Percentiles rank a stretch among this genome's conserved stretches.
Evolutionary conservation across 2,113 vertebrate genomes (phyloP).

Genomic region (Lagopus muta): DNA sequence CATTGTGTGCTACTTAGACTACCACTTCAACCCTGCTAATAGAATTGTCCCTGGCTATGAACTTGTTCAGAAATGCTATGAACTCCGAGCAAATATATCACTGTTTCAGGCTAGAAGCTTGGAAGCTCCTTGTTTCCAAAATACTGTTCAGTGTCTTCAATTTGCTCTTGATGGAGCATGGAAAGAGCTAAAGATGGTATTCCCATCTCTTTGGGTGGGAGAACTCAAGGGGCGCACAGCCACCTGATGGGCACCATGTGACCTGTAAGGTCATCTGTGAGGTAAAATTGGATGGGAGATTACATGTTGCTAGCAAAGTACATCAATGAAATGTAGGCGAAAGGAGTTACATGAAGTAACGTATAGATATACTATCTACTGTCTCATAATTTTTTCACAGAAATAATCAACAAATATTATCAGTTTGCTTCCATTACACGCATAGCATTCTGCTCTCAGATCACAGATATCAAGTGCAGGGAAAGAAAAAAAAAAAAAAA

Average conservation of each 20-base stretch:
- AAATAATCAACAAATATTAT: background rate
- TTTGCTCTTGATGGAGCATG: background rate
- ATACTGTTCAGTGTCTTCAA: background rate
- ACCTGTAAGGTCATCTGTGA: background rate
- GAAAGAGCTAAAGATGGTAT: background rate
- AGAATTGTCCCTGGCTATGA: background rate
- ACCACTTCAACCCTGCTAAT: background rate
- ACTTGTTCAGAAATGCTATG: background rate
- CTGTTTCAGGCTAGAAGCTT: background rate
- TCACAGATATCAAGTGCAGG: background rate
- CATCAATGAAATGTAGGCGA: background rate
- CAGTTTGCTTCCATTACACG: background rate
- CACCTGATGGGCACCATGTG: background rate
- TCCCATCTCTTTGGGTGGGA: background rate
- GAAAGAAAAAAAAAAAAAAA: background rate
- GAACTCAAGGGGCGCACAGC: background rate
- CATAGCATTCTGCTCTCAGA: background rate
- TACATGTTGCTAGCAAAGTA: background rate
- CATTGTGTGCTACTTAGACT: background rate
- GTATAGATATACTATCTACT: background rate
- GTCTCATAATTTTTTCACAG: background rate
- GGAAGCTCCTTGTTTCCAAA: background rate
- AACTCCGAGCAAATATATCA: background rate
- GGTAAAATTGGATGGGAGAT: background rate
- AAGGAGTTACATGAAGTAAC: background rate